These are phyloP conservation scores for Lissonota sp. DNA, from an alignment of 2,888 invertebrate genomes.

Conservation along the genomic window DNA sequence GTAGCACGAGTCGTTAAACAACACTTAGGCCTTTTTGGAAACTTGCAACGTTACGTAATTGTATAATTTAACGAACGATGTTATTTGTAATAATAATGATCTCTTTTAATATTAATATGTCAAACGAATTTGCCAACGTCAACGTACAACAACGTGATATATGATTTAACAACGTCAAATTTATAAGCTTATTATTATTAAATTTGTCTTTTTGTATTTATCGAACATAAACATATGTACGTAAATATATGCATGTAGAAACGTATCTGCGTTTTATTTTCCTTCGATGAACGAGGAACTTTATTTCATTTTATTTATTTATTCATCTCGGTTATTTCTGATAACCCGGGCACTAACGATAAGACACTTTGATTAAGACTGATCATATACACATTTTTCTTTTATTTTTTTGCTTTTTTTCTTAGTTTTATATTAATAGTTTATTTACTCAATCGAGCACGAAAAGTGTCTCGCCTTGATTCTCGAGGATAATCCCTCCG, in stretches of 20 bases:
- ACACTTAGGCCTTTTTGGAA: slow-evolving; percentile 65
- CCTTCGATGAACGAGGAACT: slow-evolving; percentile 50
- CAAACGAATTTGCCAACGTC: slow-evolving; percentile 52
- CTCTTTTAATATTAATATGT: slow-evolving; percentile 22
- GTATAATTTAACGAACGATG: slow-evolving; percentile 51
- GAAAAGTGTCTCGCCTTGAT: slow-evolving; percentile 16
- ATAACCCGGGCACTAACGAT: slow-evolving; percentile 63
- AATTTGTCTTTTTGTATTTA: neutral
- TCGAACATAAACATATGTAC: slow-evolving; percentile 40
- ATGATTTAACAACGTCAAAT: slow-evolving; percentile 61
- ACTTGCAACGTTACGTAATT: slow-evolving; percentile 54
- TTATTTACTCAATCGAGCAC: slow-evolving; percentile 6
- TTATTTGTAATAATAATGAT: slow-evolving; percentile 33
- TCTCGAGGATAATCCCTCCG: slow-evolving; percentile 40
- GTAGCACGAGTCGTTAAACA: slow-evolving; percentile 46
- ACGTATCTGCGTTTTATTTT: slow-evolving; percentile 2
- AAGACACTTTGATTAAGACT: slow-evolving; percentile 62
- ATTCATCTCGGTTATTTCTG: slow-evolving; percentile 50
- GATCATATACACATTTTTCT: slow-evolving; percentile 35
- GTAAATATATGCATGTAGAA: slow-evolving; percentile 38
- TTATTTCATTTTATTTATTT: slow-evolving; percentile 20
- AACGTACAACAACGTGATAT: slow-evolving; percentile 61
- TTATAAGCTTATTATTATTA: slow-evolving; percentile 42
- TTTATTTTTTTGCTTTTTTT: slow-evolving; percentile 11
- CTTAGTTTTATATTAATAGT: slow-evolving; percentile 19